Evolutionary conservation across 1,140 invertebrate species (phyloP), one percentile per base, ranked within the genome.

Genomic region (Pseudobourletiella spinata): DNA sequence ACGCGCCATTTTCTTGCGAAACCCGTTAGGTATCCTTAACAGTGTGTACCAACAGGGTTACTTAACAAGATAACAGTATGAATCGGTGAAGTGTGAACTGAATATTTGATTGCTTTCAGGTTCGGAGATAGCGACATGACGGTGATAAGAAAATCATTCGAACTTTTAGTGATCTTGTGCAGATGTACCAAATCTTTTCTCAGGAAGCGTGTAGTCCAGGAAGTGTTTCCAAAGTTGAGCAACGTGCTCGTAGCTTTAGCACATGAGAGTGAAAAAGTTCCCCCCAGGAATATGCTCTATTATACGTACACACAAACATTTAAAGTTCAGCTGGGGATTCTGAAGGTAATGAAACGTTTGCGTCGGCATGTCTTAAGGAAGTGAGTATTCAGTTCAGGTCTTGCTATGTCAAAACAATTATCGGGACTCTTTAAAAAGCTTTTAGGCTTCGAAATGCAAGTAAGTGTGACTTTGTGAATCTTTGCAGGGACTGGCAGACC

Each of bases 91-190:
- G 11, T 39, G 11, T 11, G n/a, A 39, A 11, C n/a, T 11, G 35
- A 39, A 39, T 39, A 11, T 11, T n/a, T n/a, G n/a, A n/a, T n/a
- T n/a, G n/a, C n/a, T n/a, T 54, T 55, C 25, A 68, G 68, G 26
- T 64, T 69, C 22, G 16, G 39, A 2, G 65, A 66, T 24, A 64
- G 48, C 28, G 68, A 69, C 51, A 63, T 61, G 22, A 48, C 63
- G 0, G 61, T 69, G 1, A 48, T 69, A 16, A 44, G 65, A n/a
- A 66, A 69, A 30, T 63, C 68, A 2, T 69, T 69, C 59, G 65
- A 69, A 26, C 48, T 69, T 0, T 51, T 69, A 11, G 15, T 61
- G 16, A 28, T 59, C 2, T 20, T 69, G 22, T 54, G 54, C 35
- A 57, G 16, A 26, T 24, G 18, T 3, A 54, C 58, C 30, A 60